Conservation (phyloP, 2,113 vertebrate genomes). For the Apus apus region DNA sequence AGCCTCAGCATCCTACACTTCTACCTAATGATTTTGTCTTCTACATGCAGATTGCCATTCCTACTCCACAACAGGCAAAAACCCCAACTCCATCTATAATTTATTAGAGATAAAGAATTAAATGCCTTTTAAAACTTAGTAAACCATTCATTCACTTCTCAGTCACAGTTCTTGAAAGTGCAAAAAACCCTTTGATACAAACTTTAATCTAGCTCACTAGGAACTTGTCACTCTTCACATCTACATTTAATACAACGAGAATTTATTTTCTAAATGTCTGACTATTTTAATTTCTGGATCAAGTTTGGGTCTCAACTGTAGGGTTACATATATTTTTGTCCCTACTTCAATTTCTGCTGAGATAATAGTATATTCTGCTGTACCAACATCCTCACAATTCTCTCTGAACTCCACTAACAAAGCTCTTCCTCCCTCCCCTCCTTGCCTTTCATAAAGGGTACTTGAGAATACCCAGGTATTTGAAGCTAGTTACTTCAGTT, state of each 20-base stretch:
- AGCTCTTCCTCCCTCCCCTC: neutral
- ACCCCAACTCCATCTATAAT: neutral
- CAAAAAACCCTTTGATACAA: neutral
- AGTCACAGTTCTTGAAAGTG: neutral
- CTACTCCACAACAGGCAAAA: neutral
- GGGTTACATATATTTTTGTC: neutral
- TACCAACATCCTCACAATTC: neutral
- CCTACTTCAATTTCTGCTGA: neutral
- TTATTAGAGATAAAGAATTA: neutral
- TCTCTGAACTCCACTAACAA: neutral
- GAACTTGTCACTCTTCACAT: fast-evolving
- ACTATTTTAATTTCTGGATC: neutral
- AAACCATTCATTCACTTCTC: neutral
- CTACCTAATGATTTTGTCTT: neutral
- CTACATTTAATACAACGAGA: neutral
- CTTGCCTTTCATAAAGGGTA: neutral
- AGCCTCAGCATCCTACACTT: neutral
- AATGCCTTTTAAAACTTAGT: neutral
- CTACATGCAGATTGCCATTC: neutral
- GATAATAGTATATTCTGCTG: neutral
- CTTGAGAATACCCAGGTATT: neutral
- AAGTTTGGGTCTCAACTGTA: neutral
- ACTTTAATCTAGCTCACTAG: neutral
- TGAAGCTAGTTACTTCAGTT: neutral
- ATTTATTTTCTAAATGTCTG: neutral